Percentiles rank a stretch among this genome's conserved stretches.
Conservation (phyloP, 1,140 invertebrate species). For the Drosophila kohkoa region DNA sequence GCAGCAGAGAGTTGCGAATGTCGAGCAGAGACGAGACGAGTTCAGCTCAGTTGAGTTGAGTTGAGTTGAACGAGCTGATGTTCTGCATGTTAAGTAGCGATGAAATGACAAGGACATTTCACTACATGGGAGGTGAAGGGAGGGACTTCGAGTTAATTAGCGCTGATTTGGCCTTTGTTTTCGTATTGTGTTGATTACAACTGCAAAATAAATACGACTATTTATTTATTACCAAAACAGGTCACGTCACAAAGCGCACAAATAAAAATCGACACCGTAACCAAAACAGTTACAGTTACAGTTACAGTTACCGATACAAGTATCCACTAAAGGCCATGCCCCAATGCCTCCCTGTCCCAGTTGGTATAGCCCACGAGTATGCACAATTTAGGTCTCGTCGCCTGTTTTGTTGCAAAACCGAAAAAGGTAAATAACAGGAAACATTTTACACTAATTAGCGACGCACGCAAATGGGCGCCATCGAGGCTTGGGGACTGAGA, state of each 20-base stretch:
- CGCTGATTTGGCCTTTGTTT: slow-evolving; percentile 74
- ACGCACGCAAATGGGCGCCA: slow-evolving; percentile 75
- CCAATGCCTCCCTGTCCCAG: not conserved
- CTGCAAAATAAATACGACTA: slow-evolving; percentile 72
- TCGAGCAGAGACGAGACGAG: slow-evolving; percentile 37
- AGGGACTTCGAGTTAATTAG: slow-evolving; percentile 69
- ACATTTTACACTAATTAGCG: slow-evolving; percentile 84
- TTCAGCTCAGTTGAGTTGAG: slow-evolving; percentile 42
- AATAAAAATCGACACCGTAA: slow-evolving; percentile 81
- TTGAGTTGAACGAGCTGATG: slow-evolving; percentile 57
- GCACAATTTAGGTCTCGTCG: slow-evolving; percentile 40
- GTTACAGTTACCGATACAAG: slow-evolving; percentile 50
- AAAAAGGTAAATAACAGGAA: slow-evolving; percentile 84
- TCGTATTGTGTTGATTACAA: slow-evolving; percentile 62
- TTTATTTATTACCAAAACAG: slow-evolving; percentile 74
- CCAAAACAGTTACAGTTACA: slow-evolving; percentile 64
- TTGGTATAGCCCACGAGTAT: not conserved
- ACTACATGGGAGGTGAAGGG: not conserved
- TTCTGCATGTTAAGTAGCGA: slow-evolving; percentile 64
- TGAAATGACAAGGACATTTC: slow-evolving; percentile 42
- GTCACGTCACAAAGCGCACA: slow-evolving; percentile 68
- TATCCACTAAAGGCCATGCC: slow-evolving; percentile 37
- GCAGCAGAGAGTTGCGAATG: slow-evolving; percentile 44
- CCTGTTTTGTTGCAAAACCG: slow-evolving; percentile 75
- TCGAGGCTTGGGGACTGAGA: not conserved